Percentiles rank a stretch among this genome's conserved stretches.
phyloP scores from a whole-genome alignment of 2,797 vertebrate genomes.

The Catharus ustulatus region DNA sequence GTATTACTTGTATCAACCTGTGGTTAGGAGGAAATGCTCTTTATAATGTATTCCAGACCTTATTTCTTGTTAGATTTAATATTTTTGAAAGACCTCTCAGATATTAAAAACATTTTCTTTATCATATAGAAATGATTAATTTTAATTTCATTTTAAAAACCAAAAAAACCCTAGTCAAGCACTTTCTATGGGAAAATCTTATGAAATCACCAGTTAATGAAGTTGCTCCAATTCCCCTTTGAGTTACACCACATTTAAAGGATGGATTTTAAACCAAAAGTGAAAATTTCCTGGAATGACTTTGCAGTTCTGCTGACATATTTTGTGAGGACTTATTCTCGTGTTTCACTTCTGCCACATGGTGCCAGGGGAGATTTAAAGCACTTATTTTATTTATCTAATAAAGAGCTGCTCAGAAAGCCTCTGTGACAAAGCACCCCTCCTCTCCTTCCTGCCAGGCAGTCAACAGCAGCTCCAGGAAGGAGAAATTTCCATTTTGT shows the following conservation, averaged over 20 bases:
- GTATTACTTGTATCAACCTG: background rate
- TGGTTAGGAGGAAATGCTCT: background rate
- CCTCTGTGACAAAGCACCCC: no score
- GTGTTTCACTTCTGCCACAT: no score
- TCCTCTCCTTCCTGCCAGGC: no score
- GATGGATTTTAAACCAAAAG: background rate
- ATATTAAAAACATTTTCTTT: background rate
- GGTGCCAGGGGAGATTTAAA: no score
- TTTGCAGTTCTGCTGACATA: no score
- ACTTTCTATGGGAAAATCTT: background rate
- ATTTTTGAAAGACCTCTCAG: background rate
- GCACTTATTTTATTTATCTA: no score
- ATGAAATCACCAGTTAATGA: background rate
- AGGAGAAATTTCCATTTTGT: no score
- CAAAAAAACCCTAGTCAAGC: background rate
- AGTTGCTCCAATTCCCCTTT: background rate
- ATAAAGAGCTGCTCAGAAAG: no score
- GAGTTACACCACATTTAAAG: background rate
- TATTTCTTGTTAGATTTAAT: background rate
- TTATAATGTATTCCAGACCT: background rate
- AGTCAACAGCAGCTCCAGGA: no score
- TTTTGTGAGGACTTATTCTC: no score
- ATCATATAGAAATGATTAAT: background rate
- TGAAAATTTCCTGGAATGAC: background rate
- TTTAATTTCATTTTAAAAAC: no score